Base-by-base conservation (phyloP, 2,113 vertebrate genomes). In the Eclectus roratus region DNA sequence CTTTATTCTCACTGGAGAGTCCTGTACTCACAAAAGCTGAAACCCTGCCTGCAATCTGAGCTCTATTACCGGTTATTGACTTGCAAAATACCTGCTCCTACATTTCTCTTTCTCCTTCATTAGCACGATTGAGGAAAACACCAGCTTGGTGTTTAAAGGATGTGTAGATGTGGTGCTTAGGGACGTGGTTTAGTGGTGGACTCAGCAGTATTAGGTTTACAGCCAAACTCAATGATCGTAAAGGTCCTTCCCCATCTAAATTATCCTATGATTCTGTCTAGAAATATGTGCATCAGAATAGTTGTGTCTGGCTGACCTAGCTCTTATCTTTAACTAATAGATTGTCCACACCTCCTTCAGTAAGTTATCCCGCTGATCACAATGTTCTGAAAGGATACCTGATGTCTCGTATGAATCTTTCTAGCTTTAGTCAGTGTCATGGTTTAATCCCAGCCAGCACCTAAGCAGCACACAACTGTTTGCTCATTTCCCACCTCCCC, bases 161-260 rank as follows among this genome's bases (percentile, higher is more conserved):
- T 0, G 0, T 44, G 43, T 39, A 64, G 7, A 64, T 50, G 4
- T 63, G 21, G 25, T 13, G 11, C 41, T 81, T 69, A 56, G 27
- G 15, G 18, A n/a, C 6, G 8, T 6, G 18, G 19, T 70, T 55
- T 87, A 56, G 63, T 56, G 56, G 28, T 31, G 50, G 64, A 35
- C 37, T 58, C 50, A 44, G 24, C 17, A 58, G n/a, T 35, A 46
- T 17, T 44, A 10, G 33, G 28, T 27, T 50, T 50, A 64, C 3
- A 17, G 28, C 64, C 64, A n/a, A 24, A 46, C 43, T 56, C 18
- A 29, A 69, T 43, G 21, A 41, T 71, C 23, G 23, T 69, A 55
- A 63, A 69, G 31, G 8, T 63, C 27, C 4, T 76, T 63, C 63
- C 18, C 4, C 16, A 28, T 13, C 7, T 56, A 44, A 70, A 56